A percentile compares a stretch with the other conserved stretches of the same genome.
Evolutionary conservation across 2,888 invertebrate genomes (phyloP).

Genomic region (Chorisops tibialis): DNA sequence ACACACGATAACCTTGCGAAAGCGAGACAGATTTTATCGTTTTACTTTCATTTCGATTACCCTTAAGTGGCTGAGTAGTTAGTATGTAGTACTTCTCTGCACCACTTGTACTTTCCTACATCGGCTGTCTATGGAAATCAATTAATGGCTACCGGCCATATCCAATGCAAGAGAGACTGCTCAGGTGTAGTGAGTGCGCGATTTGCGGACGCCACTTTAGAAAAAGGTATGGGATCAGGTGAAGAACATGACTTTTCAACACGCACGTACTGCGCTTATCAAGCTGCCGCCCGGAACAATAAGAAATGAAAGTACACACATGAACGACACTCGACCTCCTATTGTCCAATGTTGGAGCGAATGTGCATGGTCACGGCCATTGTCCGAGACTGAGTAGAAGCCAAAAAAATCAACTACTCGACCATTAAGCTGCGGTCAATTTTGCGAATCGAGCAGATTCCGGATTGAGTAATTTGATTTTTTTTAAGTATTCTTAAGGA

Average conservation of each 20-base stretch:
- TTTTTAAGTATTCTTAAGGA: too few relatives aligned
- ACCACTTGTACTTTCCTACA: constrained; percentile 9
- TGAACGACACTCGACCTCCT: constrained; percentile 5
- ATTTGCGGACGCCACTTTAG: neutral
- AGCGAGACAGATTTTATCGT: neutral
- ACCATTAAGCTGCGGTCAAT: too few relatives aligned
- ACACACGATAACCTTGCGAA: neutral
- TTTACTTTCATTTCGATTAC: neutral
- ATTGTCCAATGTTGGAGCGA: neutral
- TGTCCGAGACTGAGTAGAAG: neutral
- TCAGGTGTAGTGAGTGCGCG: neutral
- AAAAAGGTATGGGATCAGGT: neutral
- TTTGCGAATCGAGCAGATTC: too few relatives aligned
- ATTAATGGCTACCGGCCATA: neutral
- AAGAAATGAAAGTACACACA: constrained; percentile 3
- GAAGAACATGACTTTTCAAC: neutral
- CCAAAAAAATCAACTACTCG: too few relatives aligned
- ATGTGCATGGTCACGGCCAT: constrained; percentile 8
- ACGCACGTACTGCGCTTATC: too few relatives aligned
- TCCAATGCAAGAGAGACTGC: neutral
- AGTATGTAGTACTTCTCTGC: neutral
- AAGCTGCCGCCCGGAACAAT: too few relatives aligned
- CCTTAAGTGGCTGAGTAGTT: too few relatives aligned
- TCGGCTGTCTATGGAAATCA: neutral
- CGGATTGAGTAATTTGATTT: too few relatives aligned